Base-by-base conservation (phyloP, 1,140 invertebrate species). In the Hypsibius dujardini region DNA sequence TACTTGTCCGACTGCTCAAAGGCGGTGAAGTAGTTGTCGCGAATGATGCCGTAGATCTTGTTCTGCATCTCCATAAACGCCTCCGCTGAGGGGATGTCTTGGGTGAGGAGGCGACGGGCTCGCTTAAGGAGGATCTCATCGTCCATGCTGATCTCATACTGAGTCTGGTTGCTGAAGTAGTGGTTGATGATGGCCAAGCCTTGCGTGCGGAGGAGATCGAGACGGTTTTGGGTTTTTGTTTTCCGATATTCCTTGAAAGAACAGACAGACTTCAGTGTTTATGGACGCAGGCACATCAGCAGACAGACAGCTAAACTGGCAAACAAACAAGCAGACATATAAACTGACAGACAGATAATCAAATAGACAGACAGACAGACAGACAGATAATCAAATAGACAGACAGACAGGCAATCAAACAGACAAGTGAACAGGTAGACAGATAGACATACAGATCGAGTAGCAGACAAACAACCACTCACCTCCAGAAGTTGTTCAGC, bases 41-140 rank as follows among this genome's bases (percentile, higher is more conserved):
- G n/a, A 71, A 60, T 72, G 15, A 12, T 62, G 40, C 46, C n/a
- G 70, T 62, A 46, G 73, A 59, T 67, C 42, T 67, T 67, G 42
- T 67, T 42, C 42, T 67, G 62, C 62, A 67, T 67, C 42, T 67
- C 62, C 45, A 14, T 67, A 42, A 67, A 67, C 7, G 62, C 7
- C 3, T 67, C 7, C 12, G 62, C 62, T 42, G 62, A 67, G 12
- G 62, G 62, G 45, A 67, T 42, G 3, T 67, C 62, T 45, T 67
- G 62, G 45, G 42, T 67, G 12, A 67, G 62, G 12, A 67, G 12
- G 3, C 42, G 12, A 7, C 62, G 62, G 42, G 62, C 62, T 7
- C 62, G 62, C 62, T 67, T 67, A 12, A 67, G 62, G 12, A 67
- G 62, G 45, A 67, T 67, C 42, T 67, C 62, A 42, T 67, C 62